A percentile compares a stretch with the other conserved stretches of the same genome.
Evolutionary conservation across 1,140 invertebrate species (phyloP).

Genomic region (Periplaneta americana): DNA sequence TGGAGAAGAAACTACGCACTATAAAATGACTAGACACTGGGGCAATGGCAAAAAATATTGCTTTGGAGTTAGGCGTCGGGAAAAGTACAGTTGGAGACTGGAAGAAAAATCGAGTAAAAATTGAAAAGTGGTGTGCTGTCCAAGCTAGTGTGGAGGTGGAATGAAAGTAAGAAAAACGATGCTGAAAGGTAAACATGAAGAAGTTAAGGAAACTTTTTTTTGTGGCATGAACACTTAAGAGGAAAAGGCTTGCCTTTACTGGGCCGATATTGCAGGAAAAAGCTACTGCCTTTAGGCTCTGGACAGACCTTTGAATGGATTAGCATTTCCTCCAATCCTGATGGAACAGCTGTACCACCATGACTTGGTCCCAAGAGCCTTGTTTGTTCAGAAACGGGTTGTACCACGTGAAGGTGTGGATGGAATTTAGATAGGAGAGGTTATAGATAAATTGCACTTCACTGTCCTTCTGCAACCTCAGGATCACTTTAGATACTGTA

Average conservation of each 20-base stretch:
- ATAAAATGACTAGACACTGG: constrained; percentile 6
- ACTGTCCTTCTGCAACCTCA: too few relatives aligned
- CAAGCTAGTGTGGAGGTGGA: constrained; percentile 9
- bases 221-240: constrained; percentile 16
- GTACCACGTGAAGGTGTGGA: too few relatives aligned
- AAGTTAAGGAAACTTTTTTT: constrained; percentile 12
- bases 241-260: constrained; percentile 19
- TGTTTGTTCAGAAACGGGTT: too few relatives aligned
- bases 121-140: constrained; percentile 8
- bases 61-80: constrained; percentile 9
- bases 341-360: too few relatives aligned
- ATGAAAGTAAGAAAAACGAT: constrained; percentile 12
- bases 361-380: too few relatives aligned
- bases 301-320: too few relatives aligned
- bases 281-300: too few relatives aligned
- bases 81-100: constrained; percentile 1
- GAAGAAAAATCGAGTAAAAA: constrained; percentile 6
- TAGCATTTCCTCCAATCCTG: too few relatives aligned
- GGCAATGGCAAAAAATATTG: constrained; percentile 13
- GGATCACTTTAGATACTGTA: too few relatives aligned
- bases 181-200: constrained; percentile 14
- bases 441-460: too few relatives aligned
- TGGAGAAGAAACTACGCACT: constrained; percentile 4
- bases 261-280: constrained; percentile 25
- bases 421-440: too few relatives aligned